phyloP scores from a whole-genome alignment of 1,140 invertebrate species.

The Formica exsecta region DNA sequence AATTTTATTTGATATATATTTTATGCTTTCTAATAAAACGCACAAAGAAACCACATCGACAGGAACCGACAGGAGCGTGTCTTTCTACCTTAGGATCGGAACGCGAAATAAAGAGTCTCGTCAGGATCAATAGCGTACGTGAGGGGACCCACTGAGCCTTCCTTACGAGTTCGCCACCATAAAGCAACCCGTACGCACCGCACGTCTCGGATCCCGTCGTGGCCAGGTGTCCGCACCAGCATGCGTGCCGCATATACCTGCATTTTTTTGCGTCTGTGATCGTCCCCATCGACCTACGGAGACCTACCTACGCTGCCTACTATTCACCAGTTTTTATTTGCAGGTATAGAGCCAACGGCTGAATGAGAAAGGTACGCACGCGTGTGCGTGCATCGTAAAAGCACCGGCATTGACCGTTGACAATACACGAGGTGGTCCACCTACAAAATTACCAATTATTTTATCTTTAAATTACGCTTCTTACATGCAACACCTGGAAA shows the following conservation, averaged over 20 bases:
- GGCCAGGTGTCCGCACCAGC: conserved; percentile 39
- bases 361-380: conserved; percentile 62
- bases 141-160: neutral
- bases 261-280: neutral
- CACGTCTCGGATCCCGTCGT: neutral
- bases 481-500: neutral
- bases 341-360: conserved; percentile 52
- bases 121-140: conserved; percentile 27
- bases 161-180: conserved; percentile 34
- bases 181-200: conserved; percentile 31
- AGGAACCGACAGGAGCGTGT: neutral
- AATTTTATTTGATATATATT: neutral
- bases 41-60: neutral
- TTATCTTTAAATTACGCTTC: neutral
- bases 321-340: conserved; percentile 35
- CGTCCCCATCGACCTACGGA: neutral
- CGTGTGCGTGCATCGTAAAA: neutral
- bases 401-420: neutral
- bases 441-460: neutral
- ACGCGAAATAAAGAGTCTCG: conserved; percentile 11
- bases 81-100: conserved; percentile 13
- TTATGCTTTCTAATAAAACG: neutral
- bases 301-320: conserved; percentile 5
- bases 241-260: neutral
- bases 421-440: neutral